Evolutionary conservation across 35 echinoderm and acorn worm genomes (phyloP).

Genomic region (Apostichopus japonicus): DNA sequence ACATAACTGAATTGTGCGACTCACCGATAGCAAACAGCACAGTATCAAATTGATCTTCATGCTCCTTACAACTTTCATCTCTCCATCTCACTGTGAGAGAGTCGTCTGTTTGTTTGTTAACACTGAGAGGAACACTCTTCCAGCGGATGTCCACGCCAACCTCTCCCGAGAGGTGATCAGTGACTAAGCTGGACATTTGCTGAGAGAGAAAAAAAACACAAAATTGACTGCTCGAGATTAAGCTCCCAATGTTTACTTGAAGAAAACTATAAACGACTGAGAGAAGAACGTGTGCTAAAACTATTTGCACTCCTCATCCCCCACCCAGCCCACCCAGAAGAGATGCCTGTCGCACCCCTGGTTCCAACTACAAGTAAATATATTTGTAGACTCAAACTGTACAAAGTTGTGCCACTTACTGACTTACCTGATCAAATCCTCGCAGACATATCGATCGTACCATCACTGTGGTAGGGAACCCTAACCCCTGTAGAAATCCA

Average conservation of each 20-base stretch:
- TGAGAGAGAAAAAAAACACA: conserved; percentile 15
- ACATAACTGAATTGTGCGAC: background rate
- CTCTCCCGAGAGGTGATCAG: conserved; percentile 74
- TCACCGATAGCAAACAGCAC: conserved; percentile 95
- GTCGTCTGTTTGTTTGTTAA: conserved; percentile 60
- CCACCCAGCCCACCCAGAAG: background rate
- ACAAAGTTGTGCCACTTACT: background rate
- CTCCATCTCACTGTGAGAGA: conserved; percentile 75
- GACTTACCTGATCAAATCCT: conserved; percentile 96
- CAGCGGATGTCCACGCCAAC: conserved; percentile 75
- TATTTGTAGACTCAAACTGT: background rate
- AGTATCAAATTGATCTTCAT: conserved; percentile 75
- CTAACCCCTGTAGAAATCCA: conserved; percentile 90
- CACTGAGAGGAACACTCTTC: conserved; percentile 55
- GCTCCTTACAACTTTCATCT: background rate
- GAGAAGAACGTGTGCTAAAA: too few relatives aligned
- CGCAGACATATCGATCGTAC: conserved; percentile 96
- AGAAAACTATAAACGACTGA: too few relatives aligned
- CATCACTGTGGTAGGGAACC: conserved; percentile 95
- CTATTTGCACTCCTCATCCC: background rate
- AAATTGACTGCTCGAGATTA: too few relatives aligned
- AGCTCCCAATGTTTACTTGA: too few relatives aligned
- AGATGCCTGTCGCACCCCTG: background rate
- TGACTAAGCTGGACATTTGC: conserved; percentile 92
- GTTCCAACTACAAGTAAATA: background rate